Percentiles rank a stretch among this genome's conserved stretches.
Conservation (phyloP, 2,113 vertebrate species). For the Ardeotis arabs region DNA sequence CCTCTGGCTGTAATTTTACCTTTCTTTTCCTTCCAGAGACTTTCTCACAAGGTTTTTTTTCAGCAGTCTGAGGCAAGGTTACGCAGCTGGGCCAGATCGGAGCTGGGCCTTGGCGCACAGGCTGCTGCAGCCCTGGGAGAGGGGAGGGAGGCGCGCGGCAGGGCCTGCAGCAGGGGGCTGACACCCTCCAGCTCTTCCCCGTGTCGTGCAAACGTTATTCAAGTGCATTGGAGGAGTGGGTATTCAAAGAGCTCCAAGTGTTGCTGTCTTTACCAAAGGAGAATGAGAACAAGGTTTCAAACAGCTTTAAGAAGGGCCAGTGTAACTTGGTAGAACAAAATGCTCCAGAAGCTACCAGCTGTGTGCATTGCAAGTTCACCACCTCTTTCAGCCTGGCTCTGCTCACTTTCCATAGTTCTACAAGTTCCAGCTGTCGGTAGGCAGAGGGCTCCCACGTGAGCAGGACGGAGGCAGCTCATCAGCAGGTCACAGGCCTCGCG, state of each 20-base stretch:
- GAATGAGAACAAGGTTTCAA: not conserved
- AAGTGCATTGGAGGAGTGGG: not conserved
- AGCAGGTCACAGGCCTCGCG: not conserved
- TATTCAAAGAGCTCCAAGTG: not conserved
- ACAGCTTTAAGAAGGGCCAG: not conserved
- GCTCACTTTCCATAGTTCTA: not conserved
- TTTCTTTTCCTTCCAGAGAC: not conserved
- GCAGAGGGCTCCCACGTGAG: not conserved
- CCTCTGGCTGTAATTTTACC: not conserved
- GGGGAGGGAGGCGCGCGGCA: not conserved
- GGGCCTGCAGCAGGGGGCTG: too few species aligned
- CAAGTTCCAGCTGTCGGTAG: not conserved
- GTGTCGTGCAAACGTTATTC: not conserved
- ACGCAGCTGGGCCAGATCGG: not conserved
- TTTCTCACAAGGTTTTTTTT: not conserved
- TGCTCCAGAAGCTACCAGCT: not conserved
- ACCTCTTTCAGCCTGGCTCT: not conserved
- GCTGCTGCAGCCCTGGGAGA: not conserved
- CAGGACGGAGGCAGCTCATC: not conserved
- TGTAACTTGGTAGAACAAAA: not conserved
- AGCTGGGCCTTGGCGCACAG: not conserved
- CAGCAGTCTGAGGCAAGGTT: not conserved
- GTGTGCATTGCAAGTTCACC: accelerated
- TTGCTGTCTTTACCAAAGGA: not conserved
- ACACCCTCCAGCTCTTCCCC: not conserved